Conservation (phyloP, 1,140 invertebrate genomes). For the Zaprionus inermis region DNA sequence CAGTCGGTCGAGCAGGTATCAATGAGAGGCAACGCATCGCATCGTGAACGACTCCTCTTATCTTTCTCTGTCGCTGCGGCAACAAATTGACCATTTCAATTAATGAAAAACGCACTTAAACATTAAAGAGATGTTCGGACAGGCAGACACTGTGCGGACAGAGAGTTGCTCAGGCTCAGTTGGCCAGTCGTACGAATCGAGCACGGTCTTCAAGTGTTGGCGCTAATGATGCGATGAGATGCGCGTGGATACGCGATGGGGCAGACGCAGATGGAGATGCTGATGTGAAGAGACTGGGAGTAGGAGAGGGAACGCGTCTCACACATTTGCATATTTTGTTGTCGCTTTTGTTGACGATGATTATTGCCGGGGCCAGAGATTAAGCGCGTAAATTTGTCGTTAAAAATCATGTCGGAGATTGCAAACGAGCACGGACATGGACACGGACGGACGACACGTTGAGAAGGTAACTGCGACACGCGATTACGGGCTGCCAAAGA, state of each 20-base stretch:
- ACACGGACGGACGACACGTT: not conserved
- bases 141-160: constrained; percentile 5
- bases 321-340: constrained; percentile 81
- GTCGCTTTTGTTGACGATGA: constrained; percentile 48
- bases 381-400: constrained; percentile 82
- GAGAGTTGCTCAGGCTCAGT: not conserved
- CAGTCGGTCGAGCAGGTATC: constrained; percentile 21
- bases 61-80: constrained; percentile 38
- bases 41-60: constrained; percentile 2
- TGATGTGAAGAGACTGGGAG: constrained; percentile 2
- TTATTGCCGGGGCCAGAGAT: constrained; percentile 59
- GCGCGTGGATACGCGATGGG: constrained; percentile 48
- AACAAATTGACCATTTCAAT: constrained; percentile 81
- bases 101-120: constrained; percentile 81
- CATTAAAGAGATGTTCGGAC: constrained; percentile 53
- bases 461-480: constrained; percentile 32
- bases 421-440: not conserved
- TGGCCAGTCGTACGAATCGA: constrained; percentile 4
- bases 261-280: constrained; percentile 9
- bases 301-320: constrained; percentile 28
- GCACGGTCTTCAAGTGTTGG: constrained; percentile 66
- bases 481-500: constrained; percentile 37
- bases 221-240: constrained; percentile 68
- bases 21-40: constrained; percentile 23
- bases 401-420: constrained; percentile 79